Base-by-base conservation (phyloP, 2,888 invertebrate species). In the Scrobipalpa costella region DNA sequence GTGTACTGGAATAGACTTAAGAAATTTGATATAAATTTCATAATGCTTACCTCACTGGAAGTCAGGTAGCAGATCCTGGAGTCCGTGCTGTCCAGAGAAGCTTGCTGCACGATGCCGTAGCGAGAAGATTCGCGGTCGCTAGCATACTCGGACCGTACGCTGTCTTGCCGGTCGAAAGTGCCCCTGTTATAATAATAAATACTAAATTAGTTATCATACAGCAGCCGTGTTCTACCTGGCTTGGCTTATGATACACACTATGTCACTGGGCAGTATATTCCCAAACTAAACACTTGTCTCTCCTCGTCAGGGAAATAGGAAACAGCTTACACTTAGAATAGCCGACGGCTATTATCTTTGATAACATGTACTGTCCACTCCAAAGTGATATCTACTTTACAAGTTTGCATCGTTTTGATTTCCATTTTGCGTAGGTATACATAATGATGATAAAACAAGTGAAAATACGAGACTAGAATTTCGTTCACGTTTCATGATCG, bases 1-100 rank as follows among this genome's bases (percentile, higher is more conserved):
- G n/a, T n/a, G n/a, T n/a, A n/a, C n/a, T n/a, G n/a, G n/a, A n/a
- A n/a, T n/a, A n/a, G n/a, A n/a, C n/a, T n/a, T 7, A 38, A 38
- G 6, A 38, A 11, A 7, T 11, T 11, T 38, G 38, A 38, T 33
- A 17, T 21, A 94, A n/a, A n/a, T n/a, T n/a, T n/a, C n/a, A n/a
- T n/a, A n/a, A n/a, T 27, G 27, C 97, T 95, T 93, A 98, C 98
- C 97, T 98, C 98, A 71, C 98, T 98, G 57, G 98, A 98, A 71
- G 98, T 98, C 83, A 98, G 93, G 91, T 98, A 98, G 91, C 98
- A 98, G 75, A 98, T 94, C 76, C 97, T 93, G 71, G 98, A 98
- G 92, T 98, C 98, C 9, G 98, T 97, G 92, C 98, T 98, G 85
- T 98, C 98, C 69, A 98, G 95, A 61, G 98, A 98, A 57, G 97